phyloP scores from a whole-genome alignment of 1,140 invertebrate genomes.

The Euwallacea similis region DNA sequence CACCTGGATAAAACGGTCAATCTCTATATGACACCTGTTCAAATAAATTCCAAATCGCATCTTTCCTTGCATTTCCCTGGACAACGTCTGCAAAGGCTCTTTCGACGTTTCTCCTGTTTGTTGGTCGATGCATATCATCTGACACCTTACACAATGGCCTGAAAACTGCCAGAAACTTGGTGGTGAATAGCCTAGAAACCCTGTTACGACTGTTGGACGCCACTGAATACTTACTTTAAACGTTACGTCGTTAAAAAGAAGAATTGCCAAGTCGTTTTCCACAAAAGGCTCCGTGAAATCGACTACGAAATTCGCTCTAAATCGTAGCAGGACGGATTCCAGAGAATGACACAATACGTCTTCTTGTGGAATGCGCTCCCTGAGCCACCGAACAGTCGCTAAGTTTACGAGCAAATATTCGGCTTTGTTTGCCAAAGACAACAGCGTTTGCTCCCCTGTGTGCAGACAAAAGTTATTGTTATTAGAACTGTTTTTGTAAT shows the following conservation, averaged over 20 bases:
- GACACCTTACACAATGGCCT: constrained; percentile 82
- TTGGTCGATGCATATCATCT: constrained; percentile 94
- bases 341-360: constrained; percentile 55
- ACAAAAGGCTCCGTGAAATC: constrained; percentile 66
- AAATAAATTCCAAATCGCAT: constrained; percentile 76
- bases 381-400: constrained; percentile 72
- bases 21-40: constrained; percentile 10
- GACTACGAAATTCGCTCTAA: constrained; percentile 70
- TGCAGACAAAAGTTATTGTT: neutral
- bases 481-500: too few species aligned
- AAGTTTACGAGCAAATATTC: constrained; percentile 83
- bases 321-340: constrained; percentile 63
- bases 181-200: too few species aligned
- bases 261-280: constrained; percentile 72
- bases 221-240: constrained; percentile 63
- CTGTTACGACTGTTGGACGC: neutral
- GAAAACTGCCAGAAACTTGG: constrained; percentile 48
- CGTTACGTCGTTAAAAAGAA: constrained; percentile 68
- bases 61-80: constrained; percentile 72
- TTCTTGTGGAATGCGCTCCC: constrained; percentile 61
- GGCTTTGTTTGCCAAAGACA: constrained; percentile 84
- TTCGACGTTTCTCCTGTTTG: constrained; percentile 74
- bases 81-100: constrained; percentile 83
- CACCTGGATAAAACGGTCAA: neutral
- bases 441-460: constrained; percentile 54